A percentile compares a stretch with the other conserved stretches of the same genome.
phyloP scores from a whole-genome alignment of 2,888 invertebrate species.

The Scaptomyza tumidula region DNA sequence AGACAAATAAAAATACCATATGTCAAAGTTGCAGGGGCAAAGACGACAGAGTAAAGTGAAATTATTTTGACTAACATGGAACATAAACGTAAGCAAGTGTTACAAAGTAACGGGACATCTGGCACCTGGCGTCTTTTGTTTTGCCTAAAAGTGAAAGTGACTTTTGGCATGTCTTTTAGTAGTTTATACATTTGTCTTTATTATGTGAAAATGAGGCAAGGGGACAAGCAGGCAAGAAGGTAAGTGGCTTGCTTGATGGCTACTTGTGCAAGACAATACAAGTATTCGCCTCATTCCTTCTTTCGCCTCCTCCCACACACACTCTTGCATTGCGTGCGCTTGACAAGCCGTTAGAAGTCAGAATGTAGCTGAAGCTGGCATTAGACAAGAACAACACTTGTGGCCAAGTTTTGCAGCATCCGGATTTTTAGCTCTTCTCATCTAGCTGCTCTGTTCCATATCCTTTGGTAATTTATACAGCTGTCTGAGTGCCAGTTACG shows the following conservation, averaged over 20 bases:
- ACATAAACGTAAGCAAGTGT: slow-evolving; percentile 27
- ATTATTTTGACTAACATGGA: slow-evolving; percentile 60
- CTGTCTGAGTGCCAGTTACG: slow-evolving; percentile 42
- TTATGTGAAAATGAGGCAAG: slow-evolving; percentile 42
- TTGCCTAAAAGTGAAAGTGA: slow-evolving; percentile 49
- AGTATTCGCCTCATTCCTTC: neutral
- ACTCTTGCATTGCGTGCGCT: slow-evolving; percentile 11
- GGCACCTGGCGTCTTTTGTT: slow-evolving; percentile 47
- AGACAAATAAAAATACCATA: slow-evolving; percentile 46
- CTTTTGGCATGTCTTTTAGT: slow-evolving; percentile 52
- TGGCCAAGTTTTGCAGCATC: slow-evolving; percentile 26
- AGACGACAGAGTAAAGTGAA: slow-evolving; percentile 54
- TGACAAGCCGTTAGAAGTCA: slow-evolving; percentile 2
- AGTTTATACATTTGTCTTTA: slow-evolving; percentile 77
- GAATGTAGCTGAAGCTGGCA: slow-evolving; percentile 18
- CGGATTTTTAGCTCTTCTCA: slow-evolving; percentile 8
- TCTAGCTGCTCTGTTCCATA: slow-evolving; percentile 59
- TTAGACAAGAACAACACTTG: slow-evolving; percentile 32
- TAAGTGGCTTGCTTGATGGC: slow-evolving; percentile 15
- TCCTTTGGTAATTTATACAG: slow-evolving; percentile 69
- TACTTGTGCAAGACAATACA: slow-evolving; percentile 42
- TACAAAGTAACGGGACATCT: slow-evolving; percentile 21
- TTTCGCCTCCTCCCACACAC: neutral
- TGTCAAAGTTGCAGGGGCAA: slow-evolving; percentile 44
- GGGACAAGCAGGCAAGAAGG: neutral